phyloP scores from a whole-genome alignment of 2,888 invertebrate species.

The Hymenopus coronatus region DNA sequence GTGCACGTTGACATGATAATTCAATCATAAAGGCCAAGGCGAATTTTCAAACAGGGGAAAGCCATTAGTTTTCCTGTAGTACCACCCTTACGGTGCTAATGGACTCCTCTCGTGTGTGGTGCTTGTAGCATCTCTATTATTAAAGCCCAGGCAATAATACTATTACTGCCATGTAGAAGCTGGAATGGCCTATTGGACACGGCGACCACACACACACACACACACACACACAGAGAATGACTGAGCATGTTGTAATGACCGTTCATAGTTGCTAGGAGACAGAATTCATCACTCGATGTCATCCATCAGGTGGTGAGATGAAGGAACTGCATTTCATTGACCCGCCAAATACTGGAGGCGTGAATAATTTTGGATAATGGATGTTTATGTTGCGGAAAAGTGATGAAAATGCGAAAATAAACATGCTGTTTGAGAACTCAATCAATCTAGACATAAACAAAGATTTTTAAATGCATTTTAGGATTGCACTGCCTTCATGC shows the following conservation, averaged over 20 bases:
- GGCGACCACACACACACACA: background rate
- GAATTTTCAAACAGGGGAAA: conserved; percentile 16
- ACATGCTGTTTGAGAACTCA: background rate
- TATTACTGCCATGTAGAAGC: background rate
- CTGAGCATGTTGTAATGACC: conserved; percentile 14
- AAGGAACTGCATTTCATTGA: background rate
- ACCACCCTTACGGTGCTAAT: conserved; percentile 8
- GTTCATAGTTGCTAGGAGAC: conserved; percentile 15
- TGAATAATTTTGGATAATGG: background rate
- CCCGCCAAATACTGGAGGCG: background rate
- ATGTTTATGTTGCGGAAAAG: background rate
- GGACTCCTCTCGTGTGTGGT: background rate
- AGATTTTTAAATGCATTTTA: too few relatives aligned
- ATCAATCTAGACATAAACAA: background rate
- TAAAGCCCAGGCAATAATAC: background rate
- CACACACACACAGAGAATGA: background rate
- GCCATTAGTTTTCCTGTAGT: conserved; percentile 13
- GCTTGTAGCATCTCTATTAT: background rate
- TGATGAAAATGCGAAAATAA: background rate
- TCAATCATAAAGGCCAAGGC: conserved; percentile 17
- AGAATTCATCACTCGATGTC: conserved; percentile 17
- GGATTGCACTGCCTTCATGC: too few relatives aligned
- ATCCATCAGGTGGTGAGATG: background rate
- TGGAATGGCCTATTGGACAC: background rate
- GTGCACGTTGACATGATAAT: conserved; percentile 18